Evolutionary conservation across 2,113 vertebrate genomes (phyloP), one percentile per base, ranked within the genome.

Genomic region (Brevimyrus niger): DNA sequence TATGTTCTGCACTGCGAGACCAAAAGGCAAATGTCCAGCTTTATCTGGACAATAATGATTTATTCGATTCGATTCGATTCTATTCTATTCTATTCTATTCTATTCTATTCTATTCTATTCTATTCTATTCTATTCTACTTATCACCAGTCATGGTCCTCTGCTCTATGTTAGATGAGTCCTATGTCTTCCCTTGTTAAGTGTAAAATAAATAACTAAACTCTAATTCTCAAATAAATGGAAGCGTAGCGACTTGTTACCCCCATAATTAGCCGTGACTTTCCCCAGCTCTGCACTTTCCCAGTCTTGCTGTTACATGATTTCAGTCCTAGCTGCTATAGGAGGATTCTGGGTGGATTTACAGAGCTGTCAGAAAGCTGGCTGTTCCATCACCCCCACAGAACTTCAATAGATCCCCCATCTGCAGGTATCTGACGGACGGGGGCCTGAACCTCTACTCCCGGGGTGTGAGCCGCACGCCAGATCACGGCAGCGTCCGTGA

Each of bases 341-440:
- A 17, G 48, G 13, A 53, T 31, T 31, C 48, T 4, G n/a, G 27
- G 3, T 50, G 46, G 85, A 86, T 35, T 86, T 27, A 53, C 15
- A 13, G 47, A 86, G 27, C 11, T 53, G 84, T 83, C 76, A 82
- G 76, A 10, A 21, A 82, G 76, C 76, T 44, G 27, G 73, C 73
- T 80, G 27, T 80, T 80, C 73, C 1, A 1, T 82, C 13, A 8
- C 35, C 7, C 80, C 0, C 19, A 21, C 35, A 23, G 3, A 46
- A 13, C 85, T 53, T 50, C 65, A 21, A 73, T 31, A 46, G 58
- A 69, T 88, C 76, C 88, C 65, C 27, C 3, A 42, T 86, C 38
- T 58, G 92, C 94, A 97, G 97, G 90, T 97, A 97, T 92, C 94
- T 97, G 97, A 97, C 97, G 88, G 97, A 97, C 92, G 97, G 97